Evolutionary conservation across 1,140 invertebrate species (phyloP), one percentile per base, ranked within the genome.

Genomic region (Cyphomyrmex costatus): DNA sequence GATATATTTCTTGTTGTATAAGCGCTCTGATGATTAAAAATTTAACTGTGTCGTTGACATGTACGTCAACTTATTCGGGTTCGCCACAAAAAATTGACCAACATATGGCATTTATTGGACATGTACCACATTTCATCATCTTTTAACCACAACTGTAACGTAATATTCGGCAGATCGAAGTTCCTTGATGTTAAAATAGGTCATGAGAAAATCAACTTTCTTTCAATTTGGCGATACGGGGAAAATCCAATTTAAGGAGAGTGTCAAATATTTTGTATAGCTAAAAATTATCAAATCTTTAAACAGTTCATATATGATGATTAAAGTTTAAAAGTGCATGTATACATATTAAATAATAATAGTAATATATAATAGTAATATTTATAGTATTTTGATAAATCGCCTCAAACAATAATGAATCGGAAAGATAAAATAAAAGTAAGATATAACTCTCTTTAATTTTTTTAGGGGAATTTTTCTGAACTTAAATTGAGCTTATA

Each of bases 101-200:
- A 51, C 10, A 49, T 66, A 51, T 14, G 12, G 8, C 4, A 79
- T 66, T 51, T 65, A 78, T 78, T 21, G 19, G 7, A 24, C 27
- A 65, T 24, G 14, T 60, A 49, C 12, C 21, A 60, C 68, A 61
- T 68, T 56, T 14, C 56, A 76, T 80, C 60, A 61, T 88, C 58
- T 70, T 21, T 87, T 49, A 61, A 87, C 49, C 63, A 51, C 70
- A 77, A 88, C 36, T 30, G 61, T 78, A 84, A 87, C 14, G 33
- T 65, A 83, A 66, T 78, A 88, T 73, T 84, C 68, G 30, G 21
- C 33, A 42, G 70, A 73, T 76, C 46, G 53, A 77, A 83, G 27
- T 88, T 56, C n/a, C 16, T 60, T 66, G 51, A 87, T 46, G 24
- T 84, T 46, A 21, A 88, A 60, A 85, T 56, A 65, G 61, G 36